Percentiles rank a stretch among this genome's conserved stretches.
Conservation (phyloP, 64 coral and sea anemone species). For the Montipora foliosa region DNA sequence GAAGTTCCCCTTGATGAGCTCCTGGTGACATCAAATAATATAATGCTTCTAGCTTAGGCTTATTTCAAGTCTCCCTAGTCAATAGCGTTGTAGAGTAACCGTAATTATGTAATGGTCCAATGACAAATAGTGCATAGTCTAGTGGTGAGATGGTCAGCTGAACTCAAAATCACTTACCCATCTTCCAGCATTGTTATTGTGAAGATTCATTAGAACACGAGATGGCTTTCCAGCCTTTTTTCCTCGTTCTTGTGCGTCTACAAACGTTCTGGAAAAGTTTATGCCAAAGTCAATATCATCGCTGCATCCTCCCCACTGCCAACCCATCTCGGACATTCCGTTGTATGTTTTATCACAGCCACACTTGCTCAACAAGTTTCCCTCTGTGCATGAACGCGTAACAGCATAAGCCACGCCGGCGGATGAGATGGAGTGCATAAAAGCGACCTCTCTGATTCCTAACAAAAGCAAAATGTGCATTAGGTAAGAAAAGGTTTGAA, state of each 20-base stretch:
- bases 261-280: conserved; percentile 79
- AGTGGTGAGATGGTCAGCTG: no score
- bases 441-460: conserved; percentile 94
- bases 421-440: conserved; percentile 93
- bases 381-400: conserved; percentile 79
- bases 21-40: no score
- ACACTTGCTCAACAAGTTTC: conserved; percentile 78
- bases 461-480: background rate
- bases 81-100: no score
- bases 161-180: conserved; percentile 44
- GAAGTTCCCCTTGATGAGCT: no score
- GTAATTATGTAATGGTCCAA: no score
- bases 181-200: conserved; percentile 92
- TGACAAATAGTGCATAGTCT: no score
- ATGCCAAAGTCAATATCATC: conserved; percentile 93
- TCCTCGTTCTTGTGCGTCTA: conserved; percentile 85
- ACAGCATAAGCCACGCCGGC: conserved; percentile 90
- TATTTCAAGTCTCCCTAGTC: no score
- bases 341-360: conserved; percentile 72
- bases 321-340: conserved; percentile 57
- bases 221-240: conserved; percentile 54
- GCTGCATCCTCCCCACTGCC: conserved; percentile 89
- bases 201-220: conserved; percentile 93
- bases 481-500: no score
- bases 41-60: no score